Base-by-base conservation (phyloP, 2,888 invertebrate genomes). In the Deladenus siricidicola region DNA sequence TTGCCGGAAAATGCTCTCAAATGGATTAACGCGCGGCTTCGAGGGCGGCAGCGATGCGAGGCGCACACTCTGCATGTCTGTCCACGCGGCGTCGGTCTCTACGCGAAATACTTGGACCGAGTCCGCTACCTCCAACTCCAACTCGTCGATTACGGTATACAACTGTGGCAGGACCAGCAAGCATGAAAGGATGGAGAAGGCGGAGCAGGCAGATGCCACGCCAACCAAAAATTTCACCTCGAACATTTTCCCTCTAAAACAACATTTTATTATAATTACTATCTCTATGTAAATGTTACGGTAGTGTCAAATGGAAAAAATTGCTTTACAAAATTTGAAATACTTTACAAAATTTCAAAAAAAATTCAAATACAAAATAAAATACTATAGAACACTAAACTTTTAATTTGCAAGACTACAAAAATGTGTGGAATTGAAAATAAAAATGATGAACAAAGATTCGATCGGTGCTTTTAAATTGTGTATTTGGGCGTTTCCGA, bases 21-120 rank as follows among this genome's bases (percentile, higher is more conserved):
- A 60, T 21, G 54, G 59, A 17, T 60, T 39, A 26, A 39, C 50
- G 23, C 50, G 49, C 58, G 72, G 72, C 62, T 69, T 67, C 45
- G 67, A 56, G 52, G 71, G 70, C 34, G 71, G 70, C 8, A 69
- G 62, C 48, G 70, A 68, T 51, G 63, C 54, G 57, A 71, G 60
- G 56, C 69, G 71, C 58, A 73, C 64, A 59, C 69, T 68, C 70
- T 71, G 70, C 69, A 73, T 69, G 58, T 71, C 67, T 44, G 68
- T 70, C 73, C 73, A 73, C 45, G 70, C 73, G 17, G 70, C 65
- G 58, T 73, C 71, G 48, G 73, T 73, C 64, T 73, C 73, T 23
- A 71, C 70, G 47, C 73, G 70, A 64, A 72, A 73, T 54, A 70
- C 67, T 50, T 59, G 62, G 50, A 71, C 71, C 51, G 64, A 60